Base-by-base conservation (phyloP, 2,888 invertebrate species). In the Lordiphosa fenestrarum region DNA sequence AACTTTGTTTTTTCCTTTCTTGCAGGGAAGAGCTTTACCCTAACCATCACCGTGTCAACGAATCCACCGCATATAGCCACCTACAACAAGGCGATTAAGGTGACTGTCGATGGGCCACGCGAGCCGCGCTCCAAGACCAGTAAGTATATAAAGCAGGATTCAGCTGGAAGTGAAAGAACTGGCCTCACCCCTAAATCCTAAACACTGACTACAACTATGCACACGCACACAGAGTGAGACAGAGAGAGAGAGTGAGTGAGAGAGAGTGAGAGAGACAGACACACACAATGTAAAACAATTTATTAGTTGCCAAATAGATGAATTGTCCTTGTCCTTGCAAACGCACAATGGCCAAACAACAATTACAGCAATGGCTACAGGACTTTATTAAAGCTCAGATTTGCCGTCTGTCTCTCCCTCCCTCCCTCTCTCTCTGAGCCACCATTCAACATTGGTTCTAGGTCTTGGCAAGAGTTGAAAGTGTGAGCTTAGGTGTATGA, bases 71-170 rank as follows among this genome's bases (percentile, higher is more conserved):
- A 98, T 90, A 95, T 99, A 66, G 95, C 97, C 62, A 96, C 97
- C 12, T 98, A 98, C 91, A 95, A 95, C 89, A 98, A 98, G 90
- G 98, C 98, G 68, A 98, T 98, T 90, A 98, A 98, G 91, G 98
- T 98, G 74, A 98, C 98, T 19, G 98, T 98, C 53, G 98, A 98
- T 90, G 98, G 98, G 73, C 98, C 98, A 7, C 91, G 98, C 83
- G 98, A 98, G 90, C 98, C 98, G 5, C 91, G 98, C 86, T 96
- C 96, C 74, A 97, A 97, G 91, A 96, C 96, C 91, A 95, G 95
- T 95, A 93, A 94, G 95, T 89, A 86, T 81, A 62, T 61, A 57
- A 30, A 33, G n/a, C 36, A 30, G 9, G 30, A 30, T 30, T 10
- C 9, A 10, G 30, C 30, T 10, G 30, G 9, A 30, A 30, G 10